Evolutionary conservation across 2,113 vertebrate genomes (phyloP), one percentile per base, ranked within the genome.

Genomic region (Grantiella picta): DNA sequence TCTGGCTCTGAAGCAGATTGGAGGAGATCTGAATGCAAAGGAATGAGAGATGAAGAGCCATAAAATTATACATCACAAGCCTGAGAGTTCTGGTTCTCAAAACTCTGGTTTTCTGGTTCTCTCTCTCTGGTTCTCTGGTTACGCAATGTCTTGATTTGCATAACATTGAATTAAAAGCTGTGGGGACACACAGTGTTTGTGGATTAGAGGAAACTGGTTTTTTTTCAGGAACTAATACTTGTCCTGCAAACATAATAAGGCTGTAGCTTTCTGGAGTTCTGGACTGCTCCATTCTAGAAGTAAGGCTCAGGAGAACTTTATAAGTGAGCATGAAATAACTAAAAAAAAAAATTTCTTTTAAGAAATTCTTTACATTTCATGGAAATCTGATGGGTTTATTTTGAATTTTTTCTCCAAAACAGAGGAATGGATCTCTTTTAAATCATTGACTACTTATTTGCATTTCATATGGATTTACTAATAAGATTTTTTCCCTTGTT

Each of bases 141-240:
- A n/a, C n/a, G n/a, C n/a, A n/a, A n/a, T n/a, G 36, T 2, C 9
- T 57, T 47, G 17, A 44, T 63, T 35, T 72, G 2, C 21, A 56
- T 24, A n/a, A 21, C 5, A 17, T n/a, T 68, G 23, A 28, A 7
- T 57, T 57, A 52, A 77, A 80, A 77, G 9, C 8, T 36, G 11
- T 50, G 9, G 12, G 35, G 16, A 7, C 0, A 3, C 5, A 47
- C 1, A 61, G 5, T 45, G 5, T 61, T 50, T 52, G 20, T 18
- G 36, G 25, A 60, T 61, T 90, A 80, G 19, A 76, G 4, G 12
- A 80, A 90, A 42, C 3, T n/a, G 12, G 1, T 44, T 61, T 85
- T 69, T 54, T 56, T 36, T 57, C 42, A 38, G 36, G 23, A 64
- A 59, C 52, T 15, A 69, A 15, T 15, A 21, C 16, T 42, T 42